Evolutionary conservation across 53 echinoderm and acorn worm species (phyloP), one percentile per base, ranked within the genome.

Genomic region (Paelopatides confundens): DNA sequence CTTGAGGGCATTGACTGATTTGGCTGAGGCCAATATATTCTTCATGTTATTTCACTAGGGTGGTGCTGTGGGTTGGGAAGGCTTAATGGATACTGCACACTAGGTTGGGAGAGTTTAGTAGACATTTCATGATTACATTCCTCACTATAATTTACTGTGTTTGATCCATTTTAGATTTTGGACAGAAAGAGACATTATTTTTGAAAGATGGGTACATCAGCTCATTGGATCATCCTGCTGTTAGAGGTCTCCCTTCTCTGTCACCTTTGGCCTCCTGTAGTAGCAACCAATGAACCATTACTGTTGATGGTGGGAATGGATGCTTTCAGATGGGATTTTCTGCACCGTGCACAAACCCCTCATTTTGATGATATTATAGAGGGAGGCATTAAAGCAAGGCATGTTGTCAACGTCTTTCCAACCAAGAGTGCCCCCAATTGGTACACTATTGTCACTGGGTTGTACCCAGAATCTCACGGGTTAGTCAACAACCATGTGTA

Each of bases 361-460:
- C 90, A 92, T 65, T 97, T 97, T 87, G 93, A 92, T 34, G 66
- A 79, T 32, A 35, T 97, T 6, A 71, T 86, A 30, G 32, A 66
- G 7, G 39, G 82, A 3, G 97, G 97, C 6, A 94, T 93, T 31
- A 78, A 85, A 62, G 94, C 96, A 39, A 81, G 89, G 35, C 94
- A 91, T 63, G 37, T 90, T 43, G 86, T 74, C 33, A 92, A 95
- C 70, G 89, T 87, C 12, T 95, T 95, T 46, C 88, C 91, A 2
- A 90, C 97, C 37, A 97, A 97, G 74, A 97, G 93, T 17, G 95
- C 92, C 84, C 95, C 97, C 3, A 97, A 97, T 54, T 95, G 95
- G 63, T 95, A 90, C 64, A 90, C 92, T 11, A 68, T 97, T 48
- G 92, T 88, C 53, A 95, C 97, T 0, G 97, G 97, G 23, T 58